Percentiles rank a stretch among this genome's conserved stretches.
These are phyloP conservation scores for Drosophila macrospina DNA, from an alignment of 2,888 invertebrate genomes.

Conservation along the genomic window DNA sequence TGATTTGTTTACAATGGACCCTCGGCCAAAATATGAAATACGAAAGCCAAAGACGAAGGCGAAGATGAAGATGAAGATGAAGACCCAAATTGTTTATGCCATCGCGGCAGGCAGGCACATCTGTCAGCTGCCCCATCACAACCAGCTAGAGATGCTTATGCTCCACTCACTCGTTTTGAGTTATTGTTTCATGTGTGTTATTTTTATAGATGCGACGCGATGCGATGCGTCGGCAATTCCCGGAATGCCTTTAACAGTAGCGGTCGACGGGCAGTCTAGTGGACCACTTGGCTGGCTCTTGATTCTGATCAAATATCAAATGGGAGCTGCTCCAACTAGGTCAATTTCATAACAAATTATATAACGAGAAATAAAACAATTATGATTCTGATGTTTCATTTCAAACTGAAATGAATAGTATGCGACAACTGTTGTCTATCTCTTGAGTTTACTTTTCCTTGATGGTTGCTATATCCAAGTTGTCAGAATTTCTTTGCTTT, in stretches of 20 bases:
- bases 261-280: conserved; percentile 70
- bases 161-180: conserved; percentile 58
- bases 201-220: conserved; percentile 48
- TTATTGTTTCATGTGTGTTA: conserved; percentile 69
- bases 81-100: conserved; percentile 50
- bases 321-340: conserved; percentile 49
- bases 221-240: conserved; percentile 64
- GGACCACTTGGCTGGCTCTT: conserved; percentile 57
- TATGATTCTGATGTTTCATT: background rate
- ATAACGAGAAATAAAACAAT: background rate
- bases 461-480: background rate
- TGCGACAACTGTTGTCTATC: conserved; percentile 3
- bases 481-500: background rate
- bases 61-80: conserved; percentile 1
- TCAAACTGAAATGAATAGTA: background rate
- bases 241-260: conserved; percentile 59
- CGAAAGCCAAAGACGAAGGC: conserved; percentile 6
- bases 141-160: conserved; percentile 49
- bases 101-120: conserved; percentile 50
- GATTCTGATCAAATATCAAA: conserved; percentile 12
- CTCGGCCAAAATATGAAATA: conserved; percentile 50
- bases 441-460: background rate
- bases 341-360: conserved; percentile 47
- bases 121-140: conserved; percentile 75
- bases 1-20: conserved; percentile 57